Conservation (phyloP, 2,797 vertebrate species). For the Okamejei kenojei region DNA sequence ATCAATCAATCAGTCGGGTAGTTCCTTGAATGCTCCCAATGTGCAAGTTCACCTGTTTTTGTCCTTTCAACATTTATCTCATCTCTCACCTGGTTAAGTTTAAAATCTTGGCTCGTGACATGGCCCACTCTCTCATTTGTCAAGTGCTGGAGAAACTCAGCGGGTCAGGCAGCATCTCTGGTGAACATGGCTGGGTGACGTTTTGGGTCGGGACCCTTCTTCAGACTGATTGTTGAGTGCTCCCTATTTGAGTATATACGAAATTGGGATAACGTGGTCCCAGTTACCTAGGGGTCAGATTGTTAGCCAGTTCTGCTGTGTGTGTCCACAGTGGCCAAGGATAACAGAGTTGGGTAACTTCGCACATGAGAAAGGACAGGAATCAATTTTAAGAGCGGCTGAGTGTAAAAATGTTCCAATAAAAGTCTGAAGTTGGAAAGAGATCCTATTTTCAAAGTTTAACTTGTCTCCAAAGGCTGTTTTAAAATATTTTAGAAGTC, state of each 20-base stretch:
- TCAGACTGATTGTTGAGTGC: too few species aligned
- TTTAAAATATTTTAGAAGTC: not conserved
- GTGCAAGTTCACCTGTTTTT: not conserved
- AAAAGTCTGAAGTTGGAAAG: not conserved
- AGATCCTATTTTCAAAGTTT: not conserved
- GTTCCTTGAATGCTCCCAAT: not conserved
- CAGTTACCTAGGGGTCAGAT: not conserved
- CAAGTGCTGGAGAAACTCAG: too few species aligned
- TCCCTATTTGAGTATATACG: not conserved
- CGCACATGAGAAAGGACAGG: not conserved
- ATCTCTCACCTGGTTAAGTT: not conserved
- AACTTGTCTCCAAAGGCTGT: not conserved
- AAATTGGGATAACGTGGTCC: not conserved
- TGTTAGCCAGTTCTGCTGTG: not conserved
- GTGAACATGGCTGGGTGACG: too few species aligned
- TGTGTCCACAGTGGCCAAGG: not conserved
- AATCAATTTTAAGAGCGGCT: not conserved
- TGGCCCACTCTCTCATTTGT: not conserved
- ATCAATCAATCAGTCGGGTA: not conserved
- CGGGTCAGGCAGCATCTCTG: too few species aligned
- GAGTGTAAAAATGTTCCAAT: conserved; percentile 5
- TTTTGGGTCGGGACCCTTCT: too few species aligned
- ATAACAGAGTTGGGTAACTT: not conserved
- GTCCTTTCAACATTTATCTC: not conserved
- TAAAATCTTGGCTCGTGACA: not conserved